Percentiles rank a stretch among this genome's conserved stretches.
These are phyloP conservation scores for Phragmatobia fuliginosa DNA, from an alignment of 2,888 invertebrate genomes.

Conservation along the genomic window DNA sequence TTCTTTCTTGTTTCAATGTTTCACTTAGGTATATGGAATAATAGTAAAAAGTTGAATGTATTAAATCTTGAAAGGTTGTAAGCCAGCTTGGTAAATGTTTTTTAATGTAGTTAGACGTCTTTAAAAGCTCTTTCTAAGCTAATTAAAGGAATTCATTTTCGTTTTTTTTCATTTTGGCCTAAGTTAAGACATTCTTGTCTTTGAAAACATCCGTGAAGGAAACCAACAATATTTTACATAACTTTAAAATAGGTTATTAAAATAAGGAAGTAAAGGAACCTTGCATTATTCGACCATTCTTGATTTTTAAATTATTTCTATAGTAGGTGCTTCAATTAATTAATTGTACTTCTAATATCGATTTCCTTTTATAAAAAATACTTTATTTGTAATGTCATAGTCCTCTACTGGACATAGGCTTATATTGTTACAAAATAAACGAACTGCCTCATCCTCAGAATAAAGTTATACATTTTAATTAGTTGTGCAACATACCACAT, in stretches of 20 bases:
- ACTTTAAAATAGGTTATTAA: neutral
- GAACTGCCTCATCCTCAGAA: neutral
- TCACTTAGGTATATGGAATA: neutral
- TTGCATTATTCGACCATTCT: neutral
- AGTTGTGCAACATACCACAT: slow-evolving; percentile 19
- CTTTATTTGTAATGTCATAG: too few species aligned
- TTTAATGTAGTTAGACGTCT: too few species aligned
- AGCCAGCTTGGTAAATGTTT: too few species aligned
- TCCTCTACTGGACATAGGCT: too few species aligned
- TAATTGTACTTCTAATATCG: neutral
- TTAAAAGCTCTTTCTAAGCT: too few species aligned
- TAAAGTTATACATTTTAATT: slow-evolving; percentile 35
- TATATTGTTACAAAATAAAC: neutral
- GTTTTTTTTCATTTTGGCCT: neutral
- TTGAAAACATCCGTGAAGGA: neutral
- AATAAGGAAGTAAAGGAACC: neutral
- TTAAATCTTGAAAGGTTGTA: too few species aligned
- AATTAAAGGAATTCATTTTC: neutral
- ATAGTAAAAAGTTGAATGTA: too few species aligned
- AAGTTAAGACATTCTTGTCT: neutral
- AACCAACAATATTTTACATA: neutral
- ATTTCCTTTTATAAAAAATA: neutral
- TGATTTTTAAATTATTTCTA: neutral
- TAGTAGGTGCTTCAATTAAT: neutral
- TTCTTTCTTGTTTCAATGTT: neutral